These are phyloP conservation scores for Ceratothoa steindachneri DNA, from an alignment of 2,888 invertebrate species.

Conservation along the genomic window DNA sequence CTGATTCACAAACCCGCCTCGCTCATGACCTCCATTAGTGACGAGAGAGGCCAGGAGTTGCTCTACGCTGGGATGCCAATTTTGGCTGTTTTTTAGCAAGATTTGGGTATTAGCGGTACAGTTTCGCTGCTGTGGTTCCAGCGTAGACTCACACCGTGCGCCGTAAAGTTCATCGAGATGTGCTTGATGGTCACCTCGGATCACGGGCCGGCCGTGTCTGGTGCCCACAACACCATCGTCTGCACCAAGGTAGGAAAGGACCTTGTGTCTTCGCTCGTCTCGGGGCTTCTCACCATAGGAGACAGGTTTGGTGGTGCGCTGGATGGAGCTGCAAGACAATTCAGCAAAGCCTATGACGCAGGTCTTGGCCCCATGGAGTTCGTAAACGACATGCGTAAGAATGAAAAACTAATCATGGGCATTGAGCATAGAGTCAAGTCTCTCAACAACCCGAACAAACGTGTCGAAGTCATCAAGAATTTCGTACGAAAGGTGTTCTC, in stretches of 20 bases:
- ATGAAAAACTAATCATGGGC: slow-evolving; percentile 97
- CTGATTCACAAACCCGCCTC: slow-evolving; percentile 97
- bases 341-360: slow-evolving; percentile 91
- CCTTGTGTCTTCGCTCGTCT: slow-evolving; percentile 90
- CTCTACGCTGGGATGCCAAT: slow-evolving; percentile 90
- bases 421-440: slow-evolving; percentile 86
- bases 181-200: slow-evolving; percentile 97
- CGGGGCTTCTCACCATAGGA: slow-evolving; percentile 94
- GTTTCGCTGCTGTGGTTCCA: slow-evolving; percentile 98
- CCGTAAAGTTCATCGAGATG: slow-evolving; percentile 97
- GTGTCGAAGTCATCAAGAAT: slow-evolving; percentile 94
- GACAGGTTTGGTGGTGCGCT: slow-evolving; percentile 97
- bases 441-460: slow-evolving; percentile 97
- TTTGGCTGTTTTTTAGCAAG: slow-evolving; percentile 56
- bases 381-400: slow-evolving; percentile 93
- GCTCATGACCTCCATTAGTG: slow-evolving; percentile 98
- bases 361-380: slow-evolving; percentile 96
- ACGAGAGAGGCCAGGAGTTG: slow-evolving; percentile 95
- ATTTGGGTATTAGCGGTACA: slow-evolving; percentile 96
- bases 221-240: slow-evolving; percentile 97
- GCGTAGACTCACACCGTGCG: slow-evolving; percentile 85
- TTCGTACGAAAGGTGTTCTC: slow-evolving; percentile 93
- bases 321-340: slow-evolving; percentile 95
- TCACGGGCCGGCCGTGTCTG: slow-evolving; percentile 97
- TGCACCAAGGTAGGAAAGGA: slow-evolving; percentile 96